phyloP scores from a whole-genome alignment of 2,888 invertebrate species.

The Buathra laborator region DNA sequence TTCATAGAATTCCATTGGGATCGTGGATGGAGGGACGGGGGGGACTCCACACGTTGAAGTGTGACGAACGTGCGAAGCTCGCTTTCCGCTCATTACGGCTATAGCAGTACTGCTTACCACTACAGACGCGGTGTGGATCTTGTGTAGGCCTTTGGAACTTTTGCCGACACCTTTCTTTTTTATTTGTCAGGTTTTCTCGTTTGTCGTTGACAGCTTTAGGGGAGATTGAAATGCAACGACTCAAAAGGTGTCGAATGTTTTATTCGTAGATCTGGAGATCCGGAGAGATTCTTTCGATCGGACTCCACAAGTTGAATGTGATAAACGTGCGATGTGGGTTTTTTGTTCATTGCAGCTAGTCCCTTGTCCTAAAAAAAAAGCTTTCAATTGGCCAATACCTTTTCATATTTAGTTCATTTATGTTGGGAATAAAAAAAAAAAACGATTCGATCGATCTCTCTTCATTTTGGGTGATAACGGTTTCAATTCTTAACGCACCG shows the following conservation, averaged over 20 bases:
- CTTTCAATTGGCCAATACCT: too few relatives aligned
- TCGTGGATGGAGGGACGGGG: too few relatives aligned
- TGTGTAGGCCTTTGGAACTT: slow-evolving; percentile 42
- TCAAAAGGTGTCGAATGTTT: background rate
- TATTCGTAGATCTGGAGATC: background rate
- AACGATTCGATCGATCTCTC: background rate
- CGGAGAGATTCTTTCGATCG: slow-evolving; percentile 28
- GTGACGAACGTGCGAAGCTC: slow-evolving; percentile 29
- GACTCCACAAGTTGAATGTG: slow-evolving; percentile 48
- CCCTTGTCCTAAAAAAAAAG: too few relatives aligned
- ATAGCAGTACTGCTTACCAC: background rate
- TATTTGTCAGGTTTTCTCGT: slow-evolving; percentile 4
- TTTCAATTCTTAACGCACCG: background rate
- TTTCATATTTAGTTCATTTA: background rate
- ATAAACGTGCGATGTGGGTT: background rate
- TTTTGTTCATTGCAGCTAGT: background rate
- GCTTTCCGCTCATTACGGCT: slow-evolving; percentile 21
- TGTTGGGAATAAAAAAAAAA: background rate
- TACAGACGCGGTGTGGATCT: background rate
- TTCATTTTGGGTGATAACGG: background rate
- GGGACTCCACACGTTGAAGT: slow-evolving; percentile 41
- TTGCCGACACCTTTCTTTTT: slow-evolving; percentile 42
- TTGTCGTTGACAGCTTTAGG: background rate
- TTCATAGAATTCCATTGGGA: slow-evolving; percentile 26
- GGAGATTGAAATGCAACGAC: background rate